phyloP scores from a whole-genome alignment of 2,113 vertebrate genomes.

The Verasper variegatus region DNA sequence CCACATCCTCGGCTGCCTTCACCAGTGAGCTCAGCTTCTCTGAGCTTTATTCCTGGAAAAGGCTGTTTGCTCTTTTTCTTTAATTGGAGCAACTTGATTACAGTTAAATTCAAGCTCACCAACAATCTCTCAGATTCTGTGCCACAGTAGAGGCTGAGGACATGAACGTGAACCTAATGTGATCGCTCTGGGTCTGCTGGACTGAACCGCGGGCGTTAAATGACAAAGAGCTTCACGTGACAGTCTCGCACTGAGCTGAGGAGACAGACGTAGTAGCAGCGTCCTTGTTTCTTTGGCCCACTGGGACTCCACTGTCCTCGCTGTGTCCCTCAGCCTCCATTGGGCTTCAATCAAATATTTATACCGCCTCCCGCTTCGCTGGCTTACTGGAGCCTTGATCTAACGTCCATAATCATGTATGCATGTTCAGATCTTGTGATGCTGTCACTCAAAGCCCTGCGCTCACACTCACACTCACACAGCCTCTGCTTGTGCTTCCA shows the following conservation, averaged over 20 bases:
- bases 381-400: conserved; percentile 38
- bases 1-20: not conserved
- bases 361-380: conserved; percentile 61
- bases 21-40: not conserved
- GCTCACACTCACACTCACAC: too few species aligned
- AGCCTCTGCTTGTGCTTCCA: too few species aligned
- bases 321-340: conserved; percentile 62
- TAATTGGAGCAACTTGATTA: too few species aligned
- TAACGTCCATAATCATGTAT: conserved; percentile 8
- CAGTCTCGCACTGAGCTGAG: not conserved
- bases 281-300: conserved; percentile 70
- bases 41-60: not conserved
- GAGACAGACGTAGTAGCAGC: conserved; percentile 39
- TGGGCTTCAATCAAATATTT: conserved; percentile 78
- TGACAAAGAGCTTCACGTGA: conserved; percentile 18
- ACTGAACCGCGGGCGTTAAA: not conserved
- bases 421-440: too few species aligned
- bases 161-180: not conserved
- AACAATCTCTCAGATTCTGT: too few species aligned
- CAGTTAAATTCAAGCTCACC: too few species aligned
- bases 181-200: not conserved
- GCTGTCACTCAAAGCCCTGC: too few species aligned
- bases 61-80: too few species aligned
- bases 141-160: not conserved
- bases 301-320: conserved; percentile 66